Percentiles rank a stretch among this genome's conserved stretches.
These are phyloP conservation scores for Sphaerolaimus hirsutus DNA, from an alignment of 2,888 invertebrate species.

Conservation along the genomic window DNA sequence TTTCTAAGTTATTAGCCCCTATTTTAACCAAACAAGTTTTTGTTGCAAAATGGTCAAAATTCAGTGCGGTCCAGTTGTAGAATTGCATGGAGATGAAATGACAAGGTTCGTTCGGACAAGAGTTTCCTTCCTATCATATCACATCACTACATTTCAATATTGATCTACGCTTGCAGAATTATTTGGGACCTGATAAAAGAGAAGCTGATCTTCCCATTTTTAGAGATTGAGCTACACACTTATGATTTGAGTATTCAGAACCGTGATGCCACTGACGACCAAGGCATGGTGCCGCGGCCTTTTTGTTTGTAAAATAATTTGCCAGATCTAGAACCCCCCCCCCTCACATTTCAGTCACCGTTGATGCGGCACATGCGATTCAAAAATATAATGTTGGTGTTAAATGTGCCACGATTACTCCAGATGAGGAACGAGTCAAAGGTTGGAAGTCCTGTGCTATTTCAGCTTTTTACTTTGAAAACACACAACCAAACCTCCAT, in stretches of 20 bases:
- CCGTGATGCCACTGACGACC: constrained; percentile 71
- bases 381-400: constrained; percentile 92
- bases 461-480: not conserved
- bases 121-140: not conserved
- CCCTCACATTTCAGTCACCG: constrained; percentile 41
- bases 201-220: constrained; percentile 77
- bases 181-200: constrained; percentile 96
- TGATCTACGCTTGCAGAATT: constrained; percentile 37
- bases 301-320: not conserved
- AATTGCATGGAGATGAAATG: constrained; percentile 35
- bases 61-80: constrained; percentile 23
- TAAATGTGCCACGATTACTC: constrained; percentile 91
- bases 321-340: not conserved
- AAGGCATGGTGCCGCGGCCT: constrained; percentile 28
- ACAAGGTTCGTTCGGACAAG: constrained; percentile 23
- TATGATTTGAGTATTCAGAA: constrained; percentile 85
- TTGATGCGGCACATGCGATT: constrained; percentile 84
- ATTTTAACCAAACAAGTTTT: too few species aligned
- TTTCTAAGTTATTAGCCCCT: too few species aligned
- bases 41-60: not conserved
- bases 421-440: constrained; percentile 80
- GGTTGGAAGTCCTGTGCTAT: constrained; percentile 19
- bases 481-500: not conserved
- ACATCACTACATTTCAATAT: not conserved
- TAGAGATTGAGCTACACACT: constrained; percentile 74